These are phyloP conservation scores for Piscicola geometra DNA, from an alignment of 2,888 invertebrate species.

Conservation along the genomic window DNA sequence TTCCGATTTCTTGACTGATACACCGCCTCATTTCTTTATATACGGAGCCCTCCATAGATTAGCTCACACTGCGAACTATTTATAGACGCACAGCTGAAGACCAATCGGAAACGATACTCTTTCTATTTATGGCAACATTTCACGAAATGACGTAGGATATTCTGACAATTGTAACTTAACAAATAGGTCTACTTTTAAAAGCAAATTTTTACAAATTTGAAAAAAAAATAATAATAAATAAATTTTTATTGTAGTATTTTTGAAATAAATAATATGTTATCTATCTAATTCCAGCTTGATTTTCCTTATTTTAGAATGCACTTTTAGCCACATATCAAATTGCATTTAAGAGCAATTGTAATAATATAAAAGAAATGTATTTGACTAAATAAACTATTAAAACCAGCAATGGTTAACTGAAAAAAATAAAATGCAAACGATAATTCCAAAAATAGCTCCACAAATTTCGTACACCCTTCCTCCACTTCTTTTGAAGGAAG, in stretches of 20 bases:
- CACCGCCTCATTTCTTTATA: neutral
- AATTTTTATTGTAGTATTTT: too few species aligned
- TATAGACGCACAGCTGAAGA: neutral
- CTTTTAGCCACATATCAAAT: too few species aligned
- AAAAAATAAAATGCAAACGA: neutral
- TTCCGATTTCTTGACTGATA: constrained; percentile 1
- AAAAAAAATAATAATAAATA: too few species aligned
- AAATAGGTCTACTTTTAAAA: neutral
- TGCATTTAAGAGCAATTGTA: neutral
- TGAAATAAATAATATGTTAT: too few species aligned
- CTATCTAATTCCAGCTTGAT: too few species aligned
- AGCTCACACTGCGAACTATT: neutral
- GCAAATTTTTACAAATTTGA: neutral
- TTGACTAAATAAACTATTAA: neutral
- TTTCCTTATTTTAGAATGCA: too few species aligned
- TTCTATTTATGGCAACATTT: neutral
- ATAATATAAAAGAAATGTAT: neutral
- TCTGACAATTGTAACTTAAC: neutral
- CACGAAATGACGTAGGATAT: neutral
- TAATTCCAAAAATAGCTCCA: neutral
- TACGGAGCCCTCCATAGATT: neutral
- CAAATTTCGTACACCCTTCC: constrained; percentile 28
- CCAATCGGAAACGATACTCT: neutral
- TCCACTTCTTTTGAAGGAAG: constrained; percentile 25
- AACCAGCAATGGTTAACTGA: too few species aligned